These are phyloP conservation scores for Muscicapa adusta DNA, from an alignment of 2,113 vertebrate genomes.

Conservation along the genomic window DNA sequence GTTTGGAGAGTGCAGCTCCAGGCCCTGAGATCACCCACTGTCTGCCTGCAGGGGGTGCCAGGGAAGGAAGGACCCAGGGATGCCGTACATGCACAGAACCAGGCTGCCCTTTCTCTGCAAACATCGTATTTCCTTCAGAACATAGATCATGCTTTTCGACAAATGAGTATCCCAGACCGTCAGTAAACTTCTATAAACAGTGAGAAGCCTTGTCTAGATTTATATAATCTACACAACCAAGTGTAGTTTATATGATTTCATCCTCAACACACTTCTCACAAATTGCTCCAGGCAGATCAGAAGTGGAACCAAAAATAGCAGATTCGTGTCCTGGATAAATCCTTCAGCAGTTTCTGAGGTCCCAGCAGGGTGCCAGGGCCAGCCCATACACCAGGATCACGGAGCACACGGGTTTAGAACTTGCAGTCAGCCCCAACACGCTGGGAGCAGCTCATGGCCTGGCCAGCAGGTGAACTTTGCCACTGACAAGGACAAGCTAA, in stretches of 20 bases:
- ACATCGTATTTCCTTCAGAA: neutral
- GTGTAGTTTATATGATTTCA: neutral
- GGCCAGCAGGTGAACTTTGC: neutral
- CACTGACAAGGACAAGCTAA: neutral
- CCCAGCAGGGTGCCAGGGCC: neutral
- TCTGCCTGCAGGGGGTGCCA: neutral
- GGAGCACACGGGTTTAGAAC: neutral
- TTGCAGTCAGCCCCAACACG: neutral
- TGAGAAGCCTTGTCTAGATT: neutral
- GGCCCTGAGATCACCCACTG: neutral
- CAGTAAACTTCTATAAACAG: neutral
- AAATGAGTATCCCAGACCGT: neutral
- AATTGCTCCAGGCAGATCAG: neutral
- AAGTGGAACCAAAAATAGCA: neutral
- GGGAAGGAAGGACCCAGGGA: fast-evolving
- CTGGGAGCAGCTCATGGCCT: fast-evolving
- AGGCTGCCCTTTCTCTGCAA: neutral
- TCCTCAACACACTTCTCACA: neutral
- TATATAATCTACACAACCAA: neutral
- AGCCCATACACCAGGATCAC: fast-evolving
- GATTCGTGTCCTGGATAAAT: neutral
- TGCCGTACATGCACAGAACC: neutral
- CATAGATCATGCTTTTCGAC: fast-evolving
- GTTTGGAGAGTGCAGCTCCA: neutral
- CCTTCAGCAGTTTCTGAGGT: neutral